Base-by-base conservation (phyloP, 2,888 invertebrate species). In the Eristalis pertinax region DNA sequence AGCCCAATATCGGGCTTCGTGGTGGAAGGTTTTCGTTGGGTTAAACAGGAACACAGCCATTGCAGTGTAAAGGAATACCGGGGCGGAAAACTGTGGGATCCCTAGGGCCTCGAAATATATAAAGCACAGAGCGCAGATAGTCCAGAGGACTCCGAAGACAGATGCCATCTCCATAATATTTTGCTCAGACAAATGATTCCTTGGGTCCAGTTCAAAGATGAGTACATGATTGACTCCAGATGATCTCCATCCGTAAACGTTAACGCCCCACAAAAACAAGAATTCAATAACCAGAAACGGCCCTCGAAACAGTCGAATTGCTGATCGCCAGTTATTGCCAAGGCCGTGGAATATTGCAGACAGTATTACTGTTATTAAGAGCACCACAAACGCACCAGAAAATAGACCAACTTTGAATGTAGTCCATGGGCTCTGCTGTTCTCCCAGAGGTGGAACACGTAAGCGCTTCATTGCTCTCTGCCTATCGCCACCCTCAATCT, bases 401-500 rank as follows among this genome's bases (percentile, higher is more conserved):
- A 97, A 97, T 4, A 98, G 94, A 0, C 98, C 98, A 92, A 96
- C 96, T 94, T 96, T 96, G 90, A 97, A 97, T 1, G 97, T 97
- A 3, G 96, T 97, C 95, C 96, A 96, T 0, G 96, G 96, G 84
- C 96, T 96, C 91, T 96, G 96, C 90, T 96, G 96, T 92, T 97
- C 97, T 15, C 97, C 97, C 32, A 98, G 93, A 3, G 98, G 98
- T 0, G 97, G 98, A 0, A 97, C 97, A 73, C 97, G 93, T 26
- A 98, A 93, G 58, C 97, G 94, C 92, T 98, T 98, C 98, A 98
- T 98, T 3, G 97, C 98, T 90, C 95, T 96, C 90, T 96, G 96
- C 68, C 97, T 94, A 91, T 98, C 96, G 5, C 97, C 97, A 10
- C 95, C 95, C 92, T 98, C 96, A 50, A 96, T 94, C 89, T 96